These are phyloP conservation scores for Campopleginae sp. DNA, from an alignment of 2,888 invertebrate genomes.

Conservation along the genomic window DNA sequence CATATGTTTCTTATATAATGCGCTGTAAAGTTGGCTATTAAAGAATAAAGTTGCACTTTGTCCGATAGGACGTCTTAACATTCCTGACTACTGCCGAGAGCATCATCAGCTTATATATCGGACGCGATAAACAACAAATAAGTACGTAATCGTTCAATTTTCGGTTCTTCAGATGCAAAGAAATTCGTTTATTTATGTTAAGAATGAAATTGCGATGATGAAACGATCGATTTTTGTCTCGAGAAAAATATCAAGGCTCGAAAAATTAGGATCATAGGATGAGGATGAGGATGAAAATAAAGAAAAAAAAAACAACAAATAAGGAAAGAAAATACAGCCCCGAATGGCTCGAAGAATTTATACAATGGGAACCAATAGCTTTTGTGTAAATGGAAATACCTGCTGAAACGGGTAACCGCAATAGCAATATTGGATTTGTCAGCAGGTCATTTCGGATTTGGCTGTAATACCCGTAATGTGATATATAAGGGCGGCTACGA, in stretches of 20 bases:
- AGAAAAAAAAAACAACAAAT: too few species aligned
- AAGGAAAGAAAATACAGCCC: too few species aligned
- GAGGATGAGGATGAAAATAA: too few species aligned
- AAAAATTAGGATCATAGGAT: too few species aligned
- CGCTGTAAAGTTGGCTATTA: background rate
- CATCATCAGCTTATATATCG: background rate
- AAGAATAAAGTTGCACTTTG: constrained; percentile 21
- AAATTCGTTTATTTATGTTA: too few species aligned
- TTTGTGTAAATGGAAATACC: constrained; percentile 22
- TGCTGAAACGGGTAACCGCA: constrained; percentile 28
- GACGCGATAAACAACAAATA: too few species aligned
- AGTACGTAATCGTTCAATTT: too few species aligned
- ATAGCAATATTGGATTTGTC: constrained; percentile 21
- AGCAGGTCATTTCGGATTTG: background rate
- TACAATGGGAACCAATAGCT: constrained; percentile 1
- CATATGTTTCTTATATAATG: background rate
- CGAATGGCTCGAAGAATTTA: background rate
- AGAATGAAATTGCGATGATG: too few species aligned
- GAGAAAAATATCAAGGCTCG: too few species aligned
- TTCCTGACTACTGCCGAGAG: constrained; percentile 28
- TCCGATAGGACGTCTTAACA: background rate
- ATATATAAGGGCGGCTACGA: background rate
- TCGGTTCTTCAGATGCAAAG: too few species aligned
- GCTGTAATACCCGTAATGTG: background rate
- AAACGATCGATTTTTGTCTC: too few species aligned